Evolutionary conservation across 2,888 invertebrate genomes (phyloP).

Genomic region (Temnothorax unifasciatus): DNA sequence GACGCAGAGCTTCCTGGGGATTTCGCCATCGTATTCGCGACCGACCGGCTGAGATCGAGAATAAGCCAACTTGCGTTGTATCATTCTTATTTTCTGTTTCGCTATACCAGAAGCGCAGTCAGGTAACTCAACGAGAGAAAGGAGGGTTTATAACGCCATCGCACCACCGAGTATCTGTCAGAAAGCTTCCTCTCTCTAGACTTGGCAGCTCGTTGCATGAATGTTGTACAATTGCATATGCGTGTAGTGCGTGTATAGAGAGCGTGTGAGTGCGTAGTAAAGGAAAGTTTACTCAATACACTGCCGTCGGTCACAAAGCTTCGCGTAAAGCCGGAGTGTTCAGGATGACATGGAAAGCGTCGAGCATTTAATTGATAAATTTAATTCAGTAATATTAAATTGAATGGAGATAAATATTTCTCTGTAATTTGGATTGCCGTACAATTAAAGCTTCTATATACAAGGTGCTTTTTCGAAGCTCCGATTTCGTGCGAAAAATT

Average conservation of each 20-base stretch:
- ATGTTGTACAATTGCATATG: conserved; percentile 72
- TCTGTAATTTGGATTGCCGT: not conserved
- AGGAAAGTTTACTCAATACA: conserved; percentile 31
- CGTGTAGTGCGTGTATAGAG: no score
- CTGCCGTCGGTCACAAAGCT: not conserved
- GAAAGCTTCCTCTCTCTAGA: conserved; percentile 64
- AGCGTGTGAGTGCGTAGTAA: conserved; percentile 68
- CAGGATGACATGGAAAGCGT: not conserved
- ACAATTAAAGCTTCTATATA: not conserved
- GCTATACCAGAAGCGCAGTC: conserved; percentile 86
- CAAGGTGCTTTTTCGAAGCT: not conserved
- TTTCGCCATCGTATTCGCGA: conserved; percentile 59
- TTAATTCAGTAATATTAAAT: not conserved
- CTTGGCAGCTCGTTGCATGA: conserved; percentile 74
- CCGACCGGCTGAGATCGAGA: conserved; percentile 73
- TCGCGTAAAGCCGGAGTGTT: not conserved
- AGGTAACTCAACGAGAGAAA: conserved; percentile 80
- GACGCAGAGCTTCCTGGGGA: conserved; percentile 24
- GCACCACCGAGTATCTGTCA: conserved; percentile 50
- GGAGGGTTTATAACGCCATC: conserved; percentile 47
- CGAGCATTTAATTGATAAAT: not conserved
- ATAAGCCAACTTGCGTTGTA: conserved; percentile 79
- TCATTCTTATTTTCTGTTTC: conserved; percentile 84
- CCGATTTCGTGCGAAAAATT: not conserved
- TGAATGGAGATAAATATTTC: not conserved